Evolutionary conservation across 2,888 invertebrate species (phyloP).

Genomic region (Unio pictorum): DNA sequence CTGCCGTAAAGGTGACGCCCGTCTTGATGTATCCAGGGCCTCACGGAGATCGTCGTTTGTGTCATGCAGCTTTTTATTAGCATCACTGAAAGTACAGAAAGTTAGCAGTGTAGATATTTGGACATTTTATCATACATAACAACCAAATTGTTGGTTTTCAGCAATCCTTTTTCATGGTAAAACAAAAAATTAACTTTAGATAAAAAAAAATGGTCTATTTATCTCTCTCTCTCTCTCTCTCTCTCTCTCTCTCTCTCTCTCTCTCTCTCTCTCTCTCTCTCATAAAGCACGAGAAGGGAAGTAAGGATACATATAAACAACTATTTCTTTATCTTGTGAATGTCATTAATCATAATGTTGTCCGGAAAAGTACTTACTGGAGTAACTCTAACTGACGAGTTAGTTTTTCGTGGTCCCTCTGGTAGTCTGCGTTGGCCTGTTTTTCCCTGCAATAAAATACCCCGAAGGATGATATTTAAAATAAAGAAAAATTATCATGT

Average conservation of each 20-base stretch:
- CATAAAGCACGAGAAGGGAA: background rate
- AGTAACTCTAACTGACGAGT: constrained; percentile 75
- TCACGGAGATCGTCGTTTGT: constrained; percentile 76
- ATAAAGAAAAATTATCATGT: too few species aligned
- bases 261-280: too few species aligned
- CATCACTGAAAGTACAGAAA: constrained; percentile 72
- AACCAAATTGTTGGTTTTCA: too few species aligned
- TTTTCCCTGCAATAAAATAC: constrained; percentile 70
- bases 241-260: too few species aligned
- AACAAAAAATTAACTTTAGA: too few species aligned
- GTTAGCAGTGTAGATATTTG: background rate
- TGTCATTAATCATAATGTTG: background rate
- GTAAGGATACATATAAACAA: background rate
- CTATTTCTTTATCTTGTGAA: background rate
- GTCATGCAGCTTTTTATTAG: constrained; percentile 76
- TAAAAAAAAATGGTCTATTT: too few species aligned
- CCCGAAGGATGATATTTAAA: background rate
- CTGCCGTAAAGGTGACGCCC: constrained; percentile 48
- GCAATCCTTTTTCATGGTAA: too few species aligned
- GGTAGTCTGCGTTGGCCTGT: constrained; percentile 72
- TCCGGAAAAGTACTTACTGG: constrained; percentile 71
- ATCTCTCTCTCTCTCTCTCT: too few species aligned
- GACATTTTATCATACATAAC: too few species aligned
- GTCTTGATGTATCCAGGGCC: constrained; percentile 67
- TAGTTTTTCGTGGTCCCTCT: constrained; percentile 75